Evolutionary conservation across 2,888 invertebrate species (phyloP).

Genomic region (Zhengitettix transpicula): DNA sequence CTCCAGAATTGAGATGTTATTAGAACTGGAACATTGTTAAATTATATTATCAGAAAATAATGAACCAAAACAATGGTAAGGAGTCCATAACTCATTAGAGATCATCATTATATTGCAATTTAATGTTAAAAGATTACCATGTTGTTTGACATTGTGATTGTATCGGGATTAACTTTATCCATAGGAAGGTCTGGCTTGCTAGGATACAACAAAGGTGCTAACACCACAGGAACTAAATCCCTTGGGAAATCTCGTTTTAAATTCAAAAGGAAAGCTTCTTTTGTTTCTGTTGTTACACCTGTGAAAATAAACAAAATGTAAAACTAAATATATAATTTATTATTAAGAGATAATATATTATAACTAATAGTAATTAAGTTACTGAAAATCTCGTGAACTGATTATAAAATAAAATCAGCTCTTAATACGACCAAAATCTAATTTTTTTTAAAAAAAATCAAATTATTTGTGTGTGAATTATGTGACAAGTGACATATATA

Average conservation of each 20-base stretch:
- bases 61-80: too few relatives aligned
- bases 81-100: too few relatives aligned
- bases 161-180: slow-evolving; percentile 26
- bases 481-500: too few relatives aligned
- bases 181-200: slow-evolving; percentile 31
- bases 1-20: too few relatives aligned
- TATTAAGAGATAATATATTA: too few relatives aligned
- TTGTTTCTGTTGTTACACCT: slow-evolving; percentile 55
- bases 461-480: too few relatives aligned
- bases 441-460: too few relatives aligned
- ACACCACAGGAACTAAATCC: slow-evolving; percentile 73
- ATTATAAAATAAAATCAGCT: too few relatives aligned
- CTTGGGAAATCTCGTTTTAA: slow-evolving; percentile 76
- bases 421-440: too few relatives aligned
- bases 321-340: background rate
- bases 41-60: too few relatives aligned
- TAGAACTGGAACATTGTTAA: too few relatives aligned
- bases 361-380: background rate
- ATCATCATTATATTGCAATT: background rate
- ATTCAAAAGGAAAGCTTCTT: slow-evolving; percentile 63
- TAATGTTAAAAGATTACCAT: slow-evolving; percentile 22
- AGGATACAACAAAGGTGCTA: slow-evolving; percentile 75
- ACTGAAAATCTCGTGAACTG: too few relatives aligned
- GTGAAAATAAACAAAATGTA: slow-evolving; percentile 14
- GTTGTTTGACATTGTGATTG: slow-evolving; percentile 26